These are phyloP conservation scores for Chunga burmeisteri DNA, from an alignment of 2,113 vertebrate species.

Conservation along the genomic window DNA sequence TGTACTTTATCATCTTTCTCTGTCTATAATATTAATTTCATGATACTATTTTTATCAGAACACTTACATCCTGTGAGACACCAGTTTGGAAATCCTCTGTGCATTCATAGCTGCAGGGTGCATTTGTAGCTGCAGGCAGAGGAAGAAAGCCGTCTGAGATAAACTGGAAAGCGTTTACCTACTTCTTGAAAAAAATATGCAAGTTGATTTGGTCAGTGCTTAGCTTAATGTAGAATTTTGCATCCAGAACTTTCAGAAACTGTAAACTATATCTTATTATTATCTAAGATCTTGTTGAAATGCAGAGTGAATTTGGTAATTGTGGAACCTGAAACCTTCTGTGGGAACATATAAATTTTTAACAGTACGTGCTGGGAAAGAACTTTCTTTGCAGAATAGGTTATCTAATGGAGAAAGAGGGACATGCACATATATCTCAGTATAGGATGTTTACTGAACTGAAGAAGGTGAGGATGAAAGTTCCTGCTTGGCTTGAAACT, in stretches of 20 bases:
- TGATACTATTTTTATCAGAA: slow-evolving; percentile 26
- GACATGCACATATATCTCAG: background rate
- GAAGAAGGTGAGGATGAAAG: background rate
- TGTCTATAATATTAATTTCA: background rate
- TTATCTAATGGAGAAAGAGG: background rate
- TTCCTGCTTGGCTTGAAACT: background rate
- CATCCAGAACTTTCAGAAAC: background rate
- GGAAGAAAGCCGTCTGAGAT: slow-evolving; percentile 47
- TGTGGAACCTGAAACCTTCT: background rate
- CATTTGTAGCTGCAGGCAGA: background rate
- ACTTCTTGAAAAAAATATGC: background rate
- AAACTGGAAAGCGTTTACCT: slow-evolving; percentile 64
- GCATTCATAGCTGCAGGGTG: background rate
- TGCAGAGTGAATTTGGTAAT: background rate
- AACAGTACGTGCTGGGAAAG: background rate
- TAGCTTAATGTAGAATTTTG: background rate
- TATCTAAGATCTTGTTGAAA: background rate
- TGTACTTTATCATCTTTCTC: background rate
- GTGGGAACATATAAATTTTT: background rate
- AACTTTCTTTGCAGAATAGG: background rate
- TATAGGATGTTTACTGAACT: background rate
- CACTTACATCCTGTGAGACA: background rate
- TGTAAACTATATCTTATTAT: background rate
- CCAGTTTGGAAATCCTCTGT: slow-evolving; percentile 33
- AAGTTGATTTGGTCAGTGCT: slow-evolving; percentile 7